Evolutionary conservation across 2,113 vertebrate species (phyloP).

Genomic region (Saguinus midas): DNA sequence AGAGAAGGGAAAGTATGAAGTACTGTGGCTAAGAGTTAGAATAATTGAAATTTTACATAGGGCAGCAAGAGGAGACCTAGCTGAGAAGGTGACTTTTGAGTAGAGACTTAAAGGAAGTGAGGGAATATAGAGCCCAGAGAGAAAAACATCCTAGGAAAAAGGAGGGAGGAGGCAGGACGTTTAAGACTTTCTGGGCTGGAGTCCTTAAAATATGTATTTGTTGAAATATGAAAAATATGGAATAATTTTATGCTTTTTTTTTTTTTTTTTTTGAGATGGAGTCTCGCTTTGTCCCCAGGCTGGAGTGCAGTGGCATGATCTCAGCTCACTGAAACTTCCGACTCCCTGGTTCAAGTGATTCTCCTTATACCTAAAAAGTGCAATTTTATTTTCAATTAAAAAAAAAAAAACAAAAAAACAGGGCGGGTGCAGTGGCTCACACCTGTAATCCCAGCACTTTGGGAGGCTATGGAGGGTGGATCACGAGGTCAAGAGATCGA

Average conservation of each 20-base stretch:
- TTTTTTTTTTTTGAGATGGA: no score
- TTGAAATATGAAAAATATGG: not conserved
- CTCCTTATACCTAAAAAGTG: no score
- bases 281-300: no score
- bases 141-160: not conserved
- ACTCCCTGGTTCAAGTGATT: no score
- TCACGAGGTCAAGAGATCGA: no score
- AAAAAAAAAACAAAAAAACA: no score
- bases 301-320: no score
- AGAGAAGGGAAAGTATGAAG: not conserved
- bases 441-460: no score
- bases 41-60: not conserved
- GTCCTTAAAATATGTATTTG: not conserved
- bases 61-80: not conserved
- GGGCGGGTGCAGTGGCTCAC: no score
- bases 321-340: no score
- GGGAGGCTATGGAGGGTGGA: no score
- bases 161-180: not conserved
- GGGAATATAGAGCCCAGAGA: not conserved
- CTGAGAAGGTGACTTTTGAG: not conserved
- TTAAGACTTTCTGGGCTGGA: not conserved
- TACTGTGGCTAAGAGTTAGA: not conserved
- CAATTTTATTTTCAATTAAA: no score
- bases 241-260: not conserved
- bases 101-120: not conserved